These are phyloP conservation scores for Ivindomyrus marchei DNA, from an alignment of 2,113 vertebrate species.

Conservation along the genomic window DNA sequence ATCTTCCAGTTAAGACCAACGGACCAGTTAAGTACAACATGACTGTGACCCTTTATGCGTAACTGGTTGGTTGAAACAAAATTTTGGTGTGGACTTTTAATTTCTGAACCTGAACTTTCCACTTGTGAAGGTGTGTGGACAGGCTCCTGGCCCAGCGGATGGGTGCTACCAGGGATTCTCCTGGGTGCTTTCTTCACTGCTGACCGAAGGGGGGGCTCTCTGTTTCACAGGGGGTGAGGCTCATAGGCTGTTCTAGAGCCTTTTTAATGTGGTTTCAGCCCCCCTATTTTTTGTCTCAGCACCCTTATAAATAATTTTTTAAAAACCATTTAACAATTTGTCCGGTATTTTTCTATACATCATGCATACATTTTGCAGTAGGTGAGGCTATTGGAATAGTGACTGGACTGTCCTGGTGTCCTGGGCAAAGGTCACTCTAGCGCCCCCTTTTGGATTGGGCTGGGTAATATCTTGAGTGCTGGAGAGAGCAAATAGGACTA, in stretches of 20 bases:
- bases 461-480: background rate
- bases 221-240: background rate
- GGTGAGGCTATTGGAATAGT: background rate
- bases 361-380: background rate
- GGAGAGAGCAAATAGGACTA: background rate
- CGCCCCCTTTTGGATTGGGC: background rate
- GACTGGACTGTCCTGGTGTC: background rate
- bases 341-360: too few relatives aligned
- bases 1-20: background rate
- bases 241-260: background rate
- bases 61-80: too few relatives aligned
- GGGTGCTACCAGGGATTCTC: background rate
- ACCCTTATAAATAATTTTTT: background rate
- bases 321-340: background rate
- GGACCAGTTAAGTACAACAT: background rate
- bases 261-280: background rate
- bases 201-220: background rate
- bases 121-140: background rate
- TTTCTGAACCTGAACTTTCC: background rate
- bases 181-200: background rate
- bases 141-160: background rate
- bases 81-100: background rate
- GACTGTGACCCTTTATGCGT: background rate
- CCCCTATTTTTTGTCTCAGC: background rate
- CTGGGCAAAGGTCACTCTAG: background rate